Percentiles rank a stretch among this genome's conserved stretches.
Evolutionary conservation across 2,113 vertebrate genomes (phyloP).

Genomic region (Plestiodon gilberti): DNA sequence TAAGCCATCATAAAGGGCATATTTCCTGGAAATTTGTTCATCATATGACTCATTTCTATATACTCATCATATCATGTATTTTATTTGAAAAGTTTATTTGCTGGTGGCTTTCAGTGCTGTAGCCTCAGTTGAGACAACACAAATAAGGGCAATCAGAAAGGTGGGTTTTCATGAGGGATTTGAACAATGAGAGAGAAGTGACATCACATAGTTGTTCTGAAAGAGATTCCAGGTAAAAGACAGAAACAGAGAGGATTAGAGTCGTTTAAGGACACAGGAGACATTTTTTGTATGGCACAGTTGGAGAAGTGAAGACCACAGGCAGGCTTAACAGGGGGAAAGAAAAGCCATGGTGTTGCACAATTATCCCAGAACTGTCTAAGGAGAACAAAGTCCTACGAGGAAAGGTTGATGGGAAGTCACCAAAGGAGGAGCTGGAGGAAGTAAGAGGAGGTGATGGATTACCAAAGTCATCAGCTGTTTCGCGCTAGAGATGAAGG

Average conservation of each 20-base stretch:
- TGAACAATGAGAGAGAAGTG: neutral
- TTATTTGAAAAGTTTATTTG: neutral
- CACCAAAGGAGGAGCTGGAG: neutral
- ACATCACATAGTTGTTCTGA: neutral
- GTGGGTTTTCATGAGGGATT: neutral
- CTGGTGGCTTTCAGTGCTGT: neutral
- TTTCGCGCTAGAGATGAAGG: too few relatives aligned
- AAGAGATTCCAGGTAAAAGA: neutral
- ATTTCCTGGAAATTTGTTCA: neutral
- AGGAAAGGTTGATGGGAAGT: too few relatives aligned
- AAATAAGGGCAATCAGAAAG: neutral
- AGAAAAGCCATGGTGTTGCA: neutral
- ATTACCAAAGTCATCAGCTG: too few relatives aligned
- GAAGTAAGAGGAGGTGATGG: too few relatives aligned
- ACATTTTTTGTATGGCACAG: neutral
- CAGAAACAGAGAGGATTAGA: neutral
- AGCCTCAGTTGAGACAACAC: neutral
- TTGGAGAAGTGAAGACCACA: neutral
- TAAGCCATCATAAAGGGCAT: conserved; percentile 2
- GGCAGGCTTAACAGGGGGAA: neutral
- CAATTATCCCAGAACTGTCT: neutral
- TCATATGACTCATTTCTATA: neutral
- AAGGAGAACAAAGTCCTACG: neutral
- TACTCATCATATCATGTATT: neutral
- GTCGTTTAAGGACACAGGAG: neutral